Conservation (phyloP, 2,113 vertebrate genomes). For the Pitta sordida region DNA sequence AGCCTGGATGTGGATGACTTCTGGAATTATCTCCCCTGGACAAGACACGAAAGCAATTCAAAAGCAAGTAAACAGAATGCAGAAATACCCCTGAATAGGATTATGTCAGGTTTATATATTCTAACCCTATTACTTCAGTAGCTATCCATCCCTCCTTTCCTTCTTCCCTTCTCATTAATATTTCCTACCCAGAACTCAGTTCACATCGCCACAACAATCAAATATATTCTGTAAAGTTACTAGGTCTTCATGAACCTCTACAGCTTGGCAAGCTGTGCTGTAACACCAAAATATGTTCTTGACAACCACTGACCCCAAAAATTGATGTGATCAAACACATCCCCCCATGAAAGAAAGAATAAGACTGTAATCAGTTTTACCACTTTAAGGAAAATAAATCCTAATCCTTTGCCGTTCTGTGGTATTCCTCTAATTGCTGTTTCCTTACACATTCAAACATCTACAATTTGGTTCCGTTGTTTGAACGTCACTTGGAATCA, state of each 20-base stretch:
- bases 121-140: constrained; percentile 6
- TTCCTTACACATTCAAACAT: constrained; percentile 56
- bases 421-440: constrained; percentile 60
- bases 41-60: constrained; percentile 26
- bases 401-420: constrained; percentile 24
- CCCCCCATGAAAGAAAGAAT: constrained; percentile 19
- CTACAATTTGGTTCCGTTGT: constrained; percentile 26
- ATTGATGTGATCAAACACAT: constrained; percentile 35
- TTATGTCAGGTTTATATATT: constrained; percentile 9
- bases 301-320: constrained; percentile 38
- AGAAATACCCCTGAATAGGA: constrained; percentile 10
- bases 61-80: constrained; percentile 39
- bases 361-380: constrained; percentile 39
- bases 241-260: background rate
- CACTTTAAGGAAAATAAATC: constrained; percentile 48
- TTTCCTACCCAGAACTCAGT: background rate
- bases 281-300: background rate
- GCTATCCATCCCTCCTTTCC: background rate
- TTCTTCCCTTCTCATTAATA: constrained; percentile 1
- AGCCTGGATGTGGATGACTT: constrained; percentile 4
- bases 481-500: constrained; percentile 53
- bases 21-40: constrained; percentile 41
- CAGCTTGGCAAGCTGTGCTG: background rate
- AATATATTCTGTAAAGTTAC: background rate
- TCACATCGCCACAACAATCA: background rate